A percentile compares a stretch with the other conserved stretches of the same genome.
These are phyloP conservation scores for Chascanopsetta lugubris DNA, from an alignment of 2,113 vertebrate species.

Conservation along the genomic window DNA sequence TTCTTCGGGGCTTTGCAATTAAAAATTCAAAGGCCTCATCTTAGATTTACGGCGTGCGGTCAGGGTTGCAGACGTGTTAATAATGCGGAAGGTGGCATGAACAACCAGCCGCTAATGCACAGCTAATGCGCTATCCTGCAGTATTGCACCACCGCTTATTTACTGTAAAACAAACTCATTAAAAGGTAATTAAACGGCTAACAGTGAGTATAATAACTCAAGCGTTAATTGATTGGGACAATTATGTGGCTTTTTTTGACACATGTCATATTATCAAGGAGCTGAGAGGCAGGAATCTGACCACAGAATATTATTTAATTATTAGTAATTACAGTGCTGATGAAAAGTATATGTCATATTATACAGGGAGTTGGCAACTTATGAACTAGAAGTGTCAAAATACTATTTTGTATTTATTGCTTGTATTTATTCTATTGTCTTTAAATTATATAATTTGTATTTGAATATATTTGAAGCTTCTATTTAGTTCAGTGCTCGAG, in stretches of 20 bases:
- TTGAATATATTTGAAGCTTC: background rate
- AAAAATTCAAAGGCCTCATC: conserved; percentile 54
- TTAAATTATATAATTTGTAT: background rate
- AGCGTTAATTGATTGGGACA: conserved; percentile 19
- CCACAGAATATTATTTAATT: background rate
- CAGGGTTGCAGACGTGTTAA: conserved; percentile 40
- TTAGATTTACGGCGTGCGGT: conserved; percentile 41
- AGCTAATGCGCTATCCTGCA: conserved; percentile 19
- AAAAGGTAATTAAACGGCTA: conserved; percentile 25
- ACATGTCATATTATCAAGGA: background rate
- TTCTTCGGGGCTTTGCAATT: conserved; percentile 48
- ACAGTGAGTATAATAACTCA: conserved; percentile 3
- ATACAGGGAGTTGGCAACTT: background rate
- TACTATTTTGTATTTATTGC: background rate
- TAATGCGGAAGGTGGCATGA: conserved; percentile 42
- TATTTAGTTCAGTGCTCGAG: background rate
- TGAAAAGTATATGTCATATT: conserved; percentile 1
- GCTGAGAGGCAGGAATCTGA: conserved; percentile 11
- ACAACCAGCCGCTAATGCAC: conserved; percentile 37
- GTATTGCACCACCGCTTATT: conserved; percentile 19
- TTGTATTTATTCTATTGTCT: background rate
- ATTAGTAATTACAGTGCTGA: background rate
- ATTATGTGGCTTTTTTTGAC: conserved; percentile 21
- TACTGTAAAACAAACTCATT: conserved; percentile 36
- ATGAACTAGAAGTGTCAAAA: too few species aligned